Conservation (phyloP, 2,797 vertebrate genomes). For the Clarias pachynema region DNA sequence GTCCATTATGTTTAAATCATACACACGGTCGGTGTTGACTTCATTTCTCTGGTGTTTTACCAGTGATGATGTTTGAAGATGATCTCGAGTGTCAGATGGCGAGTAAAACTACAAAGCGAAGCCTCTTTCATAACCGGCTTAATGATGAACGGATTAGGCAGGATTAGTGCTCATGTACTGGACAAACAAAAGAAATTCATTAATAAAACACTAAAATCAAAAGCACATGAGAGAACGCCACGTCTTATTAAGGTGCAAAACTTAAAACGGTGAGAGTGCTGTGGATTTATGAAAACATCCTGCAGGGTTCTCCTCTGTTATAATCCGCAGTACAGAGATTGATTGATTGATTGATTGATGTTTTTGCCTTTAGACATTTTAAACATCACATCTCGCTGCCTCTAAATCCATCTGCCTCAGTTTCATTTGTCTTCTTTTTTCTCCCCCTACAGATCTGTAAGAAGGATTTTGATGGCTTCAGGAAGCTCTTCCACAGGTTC, state of each 20-base stretch:
- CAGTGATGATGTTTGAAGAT: neutral
- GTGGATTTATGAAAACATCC: neutral
- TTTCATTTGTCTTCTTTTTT: slow-evolving; percentile 27
- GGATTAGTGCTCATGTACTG: neutral
- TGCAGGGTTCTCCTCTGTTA: too few species aligned
- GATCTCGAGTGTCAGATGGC: neutral
- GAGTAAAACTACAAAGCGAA: slow-evolving; percentile 12
- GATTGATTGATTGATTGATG: too few species aligned
- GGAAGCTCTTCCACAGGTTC: slow-evolving; percentile 93
- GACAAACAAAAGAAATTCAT: neutral
- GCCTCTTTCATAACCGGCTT: slow-evolving; percentile 17
- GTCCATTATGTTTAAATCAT: neutral
- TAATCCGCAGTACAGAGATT: too few species aligned
- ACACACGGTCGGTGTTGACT: neutral
- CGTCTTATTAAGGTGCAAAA: neutral
- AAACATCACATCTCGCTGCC: neutral
- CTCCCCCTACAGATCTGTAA: slow-evolving; percentile 69
- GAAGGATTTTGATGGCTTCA: slow-evolving; percentile 94
- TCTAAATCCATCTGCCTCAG: neutral
- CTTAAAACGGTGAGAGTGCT: neutral
- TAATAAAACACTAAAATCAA: too few species aligned
- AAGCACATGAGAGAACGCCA: neutral
- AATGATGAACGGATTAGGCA: slow-evolving; percentile 18
- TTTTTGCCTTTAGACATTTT: neutral
- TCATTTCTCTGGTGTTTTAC: neutral